Evolutionary conservation across 2,888 invertebrate species (phyloP).

Genomic region (Pammene fasciana): DNA sequence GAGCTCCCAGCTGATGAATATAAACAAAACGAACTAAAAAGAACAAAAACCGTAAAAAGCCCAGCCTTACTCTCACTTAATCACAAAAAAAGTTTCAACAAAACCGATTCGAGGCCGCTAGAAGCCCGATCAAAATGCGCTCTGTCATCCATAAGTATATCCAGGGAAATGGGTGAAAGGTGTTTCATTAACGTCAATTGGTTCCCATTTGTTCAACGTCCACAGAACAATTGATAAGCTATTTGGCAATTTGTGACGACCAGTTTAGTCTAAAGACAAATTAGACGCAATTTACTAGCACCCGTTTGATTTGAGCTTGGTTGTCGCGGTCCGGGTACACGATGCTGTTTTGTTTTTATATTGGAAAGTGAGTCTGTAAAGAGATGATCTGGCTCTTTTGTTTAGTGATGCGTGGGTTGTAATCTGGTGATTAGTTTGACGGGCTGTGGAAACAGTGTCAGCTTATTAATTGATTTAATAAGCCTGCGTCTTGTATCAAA

Average conservation of each 20-base stretch:
- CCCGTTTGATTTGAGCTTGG: conserved; percentile 27
- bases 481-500: conserved; percentile 21
- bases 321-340: conserved; percentile 19
- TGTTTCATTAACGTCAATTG: conserved; percentile 64
- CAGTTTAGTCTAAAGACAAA: conserved; percentile 54
- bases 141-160: conserved; percentile 40
- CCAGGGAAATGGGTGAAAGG: conserved; percentile 67
- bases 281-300: conserved; percentile 55
- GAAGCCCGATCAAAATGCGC: conserved; percentile 47
- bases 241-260: conserved; percentile 48
- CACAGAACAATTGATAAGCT: conserved; percentile 58
- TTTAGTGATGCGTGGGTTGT: conserved; percentile 38
- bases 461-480: conserved; percentile 36
- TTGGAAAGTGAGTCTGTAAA: conserved; percentile 40
- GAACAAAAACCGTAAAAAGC: conserved; percentile 21
- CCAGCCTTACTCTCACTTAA: conserved; percentile 51
- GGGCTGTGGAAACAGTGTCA: conserved; percentile 40
- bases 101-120: conserved; percentile 46
- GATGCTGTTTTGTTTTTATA: conserved; percentile 32
- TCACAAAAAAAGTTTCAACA: conserved; percentile 42
- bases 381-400: conserved; percentile 35
- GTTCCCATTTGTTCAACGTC: conserved; percentile 61
- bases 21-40: conserved; percentile 10
- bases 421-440: conserved; percentile 31
- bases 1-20: conserved; percentile 3